Evolutionary conservation across 2,113 vertebrate genomes (phyloP).

Genomic region (Halcyon malimbica): DNA sequence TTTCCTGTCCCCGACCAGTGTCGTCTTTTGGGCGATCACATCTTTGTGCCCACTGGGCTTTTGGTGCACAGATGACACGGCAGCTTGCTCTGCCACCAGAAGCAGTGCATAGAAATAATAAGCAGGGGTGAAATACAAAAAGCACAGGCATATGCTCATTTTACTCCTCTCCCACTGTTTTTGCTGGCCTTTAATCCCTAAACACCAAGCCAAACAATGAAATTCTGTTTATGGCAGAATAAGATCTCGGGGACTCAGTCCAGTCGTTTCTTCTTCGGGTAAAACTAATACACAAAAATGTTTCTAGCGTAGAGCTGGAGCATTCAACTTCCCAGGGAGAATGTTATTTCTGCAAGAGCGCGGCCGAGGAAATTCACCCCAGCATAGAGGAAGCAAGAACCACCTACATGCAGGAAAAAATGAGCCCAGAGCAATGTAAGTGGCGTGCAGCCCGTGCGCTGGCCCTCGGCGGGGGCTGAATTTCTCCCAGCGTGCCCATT

Average conservation of each 20-base stretch:
- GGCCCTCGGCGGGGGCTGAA: neutral
- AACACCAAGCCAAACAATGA: neutral
- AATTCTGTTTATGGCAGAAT: neutral
- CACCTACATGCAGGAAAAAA: neutral
- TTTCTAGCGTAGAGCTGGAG: neutral
- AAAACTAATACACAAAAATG: neutral
- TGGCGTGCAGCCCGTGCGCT: neutral
- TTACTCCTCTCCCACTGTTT: neutral
- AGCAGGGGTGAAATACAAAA: neutral
- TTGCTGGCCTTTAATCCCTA: neutral
- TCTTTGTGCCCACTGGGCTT: neutral
- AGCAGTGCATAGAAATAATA: neutral
- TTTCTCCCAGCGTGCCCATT: neutral
- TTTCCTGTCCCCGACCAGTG: neutral
- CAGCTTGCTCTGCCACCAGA: neutral
- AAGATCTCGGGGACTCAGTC: neutral
- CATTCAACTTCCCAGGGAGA: neutral
- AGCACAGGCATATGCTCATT: neutral
- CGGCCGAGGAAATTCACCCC: neutral
- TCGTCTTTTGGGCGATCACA: neutral
- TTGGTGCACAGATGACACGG: fast-evolving
- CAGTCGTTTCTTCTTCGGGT: neutral
- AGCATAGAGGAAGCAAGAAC: neutral
- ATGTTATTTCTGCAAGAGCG: neutral
- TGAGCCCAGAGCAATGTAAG: neutral